Evolutionary conservation across 2,888 invertebrate species (phyloP), one percentile per base, ranked within the genome.

Genomic region (Patella ulyssiponensis): DNA sequence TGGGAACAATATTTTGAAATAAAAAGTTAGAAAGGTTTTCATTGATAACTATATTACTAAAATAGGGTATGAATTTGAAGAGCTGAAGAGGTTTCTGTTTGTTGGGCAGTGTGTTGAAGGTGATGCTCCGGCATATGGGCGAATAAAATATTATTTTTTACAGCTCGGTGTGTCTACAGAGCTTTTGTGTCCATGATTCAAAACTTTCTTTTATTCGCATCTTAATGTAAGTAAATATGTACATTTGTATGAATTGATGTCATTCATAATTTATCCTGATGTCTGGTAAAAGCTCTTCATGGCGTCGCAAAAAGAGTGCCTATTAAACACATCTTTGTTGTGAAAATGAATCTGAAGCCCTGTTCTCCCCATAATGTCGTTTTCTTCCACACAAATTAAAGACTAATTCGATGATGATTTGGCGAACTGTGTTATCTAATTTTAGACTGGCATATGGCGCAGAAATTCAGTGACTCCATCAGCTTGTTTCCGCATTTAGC

Each of bases 51-150:
- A 20, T 64, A 64, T n/a, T 64, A 64, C 14, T 64, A n/a, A 64
- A 64, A 64, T 64, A 64, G 23, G 64, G 64, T 64, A 64, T 64
- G 64, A 64, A 64, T 64, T 64, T 64, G 64, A 64, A 23, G 64
- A 23, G 23, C 64, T 64, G 64, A 64, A 64, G 64, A 23, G 64
- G n/a, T 64, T 64, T 64, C 23, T 23, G 9, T 23, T 64, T 64
- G 20, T 64, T 23, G 64, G 64, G 23, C 64, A 23, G 23, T 64
- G n/a, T 64, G 20, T 20, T 5, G 20, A 64, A 20, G n/a, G 14
- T 23, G 23, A 64, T 64, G 23, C 23, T 64, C 23, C 20, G 23
- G 64, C 64, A 64, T 64, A 64, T 64, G 64, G 64, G 23, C 44
- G 44, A 7, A 44, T 44, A 44, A 44, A 44, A 5, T 44, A 44